Evolutionary conservation across 1,140 invertebrate species (phyloP).

Genomic region (Caerostris extrusa): DNA sequence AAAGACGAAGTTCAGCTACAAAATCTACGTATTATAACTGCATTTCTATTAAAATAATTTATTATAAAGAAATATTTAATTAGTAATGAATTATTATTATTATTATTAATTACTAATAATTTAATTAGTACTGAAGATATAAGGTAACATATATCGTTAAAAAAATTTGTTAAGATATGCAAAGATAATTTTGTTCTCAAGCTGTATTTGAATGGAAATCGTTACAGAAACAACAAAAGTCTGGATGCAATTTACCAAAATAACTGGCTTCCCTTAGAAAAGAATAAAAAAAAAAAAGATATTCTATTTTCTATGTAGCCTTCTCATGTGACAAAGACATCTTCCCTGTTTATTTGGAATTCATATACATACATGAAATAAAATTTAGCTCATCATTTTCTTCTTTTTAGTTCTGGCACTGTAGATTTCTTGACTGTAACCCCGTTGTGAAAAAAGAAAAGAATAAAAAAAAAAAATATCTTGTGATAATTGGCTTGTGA

Average conservation of each 20-base stretch:
- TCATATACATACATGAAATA: neutral
- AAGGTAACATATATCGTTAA: too few species aligned
- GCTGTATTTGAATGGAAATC: neutral
- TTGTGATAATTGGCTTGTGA: slow-evolving; percentile 76
- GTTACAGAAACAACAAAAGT: neutral
- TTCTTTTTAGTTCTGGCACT: slow-evolving; percentile 45
- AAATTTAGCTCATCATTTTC: neutral
- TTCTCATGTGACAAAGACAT: neutral
- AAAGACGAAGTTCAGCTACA: too few species aligned
- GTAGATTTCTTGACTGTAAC: slow-evolving; percentile 42
- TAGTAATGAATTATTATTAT: too few species aligned
- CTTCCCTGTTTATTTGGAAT: neutral
- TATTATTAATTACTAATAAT: too few species aligned
- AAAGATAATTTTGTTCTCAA: neutral
- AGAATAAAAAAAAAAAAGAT: too few species aligned
- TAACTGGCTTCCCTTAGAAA: neutral
- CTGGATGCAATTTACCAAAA: neutral
- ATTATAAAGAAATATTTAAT: too few species aligned
- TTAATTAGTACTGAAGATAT: too few species aligned
- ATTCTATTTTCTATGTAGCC: neutral
- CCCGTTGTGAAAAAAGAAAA: neutral
- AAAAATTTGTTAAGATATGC: too few species aligned
- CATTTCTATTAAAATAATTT: too few species aligned
- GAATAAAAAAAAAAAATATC: slow-evolving; percentile 20
- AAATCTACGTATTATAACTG: too few species aligned